Evolutionary conservation across 2,888 invertebrate species (phyloP), one percentile per base, ranked within the genome.

Genomic region (Amiota minor): DNA sequence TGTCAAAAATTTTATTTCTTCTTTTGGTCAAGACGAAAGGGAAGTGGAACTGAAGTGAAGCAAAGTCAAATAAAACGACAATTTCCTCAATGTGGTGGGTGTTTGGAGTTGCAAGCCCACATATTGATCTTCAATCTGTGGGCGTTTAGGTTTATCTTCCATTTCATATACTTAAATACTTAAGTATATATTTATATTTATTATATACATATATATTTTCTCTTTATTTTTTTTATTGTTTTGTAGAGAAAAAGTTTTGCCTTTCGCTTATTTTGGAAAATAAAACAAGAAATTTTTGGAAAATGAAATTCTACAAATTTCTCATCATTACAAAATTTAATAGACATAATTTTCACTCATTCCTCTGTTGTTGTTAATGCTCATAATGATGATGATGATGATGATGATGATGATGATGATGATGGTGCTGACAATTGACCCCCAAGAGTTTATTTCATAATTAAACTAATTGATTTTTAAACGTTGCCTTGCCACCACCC

Each of bases 1-100:
- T 78, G 85, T 83, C 79, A 78, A 81, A 45, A 47, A 62, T 9
- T 10, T 62, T 62, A 11, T 74, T 73, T 77, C 77, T 68, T 23
- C 68, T 65, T 67, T 45, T 59, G 49, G 56, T 35, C 56, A 70
- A 70, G 46, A 70, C 6, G 35, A 35, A 6, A 35, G 35, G 6
- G 35, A 35, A 6, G 35, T n/a, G 53, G 53, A 53, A 53, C 9
- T 53, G 53, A 53, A 53, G 53, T 53, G 53, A 53, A 53, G 12
- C 12, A 35, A 35, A 35, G 6, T 35, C 35, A 35, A 35, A 35
- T 35, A 6, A 35, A 35, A 35, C 35, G 35, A 35, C 35, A 35
- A 35, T 35, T 35, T 35, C 35, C 35, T 35, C 6, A 4, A 4
- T 4, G 35, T 35, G 35, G 35, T 35, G 35, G 35, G 35, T 35